Percentiles rank a stretch among this genome's conserved stretches.
Evolutionary conservation across 2,113 vertebrate genomes (phyloP).

Genomic region (Brevimyrus niger): DNA sequence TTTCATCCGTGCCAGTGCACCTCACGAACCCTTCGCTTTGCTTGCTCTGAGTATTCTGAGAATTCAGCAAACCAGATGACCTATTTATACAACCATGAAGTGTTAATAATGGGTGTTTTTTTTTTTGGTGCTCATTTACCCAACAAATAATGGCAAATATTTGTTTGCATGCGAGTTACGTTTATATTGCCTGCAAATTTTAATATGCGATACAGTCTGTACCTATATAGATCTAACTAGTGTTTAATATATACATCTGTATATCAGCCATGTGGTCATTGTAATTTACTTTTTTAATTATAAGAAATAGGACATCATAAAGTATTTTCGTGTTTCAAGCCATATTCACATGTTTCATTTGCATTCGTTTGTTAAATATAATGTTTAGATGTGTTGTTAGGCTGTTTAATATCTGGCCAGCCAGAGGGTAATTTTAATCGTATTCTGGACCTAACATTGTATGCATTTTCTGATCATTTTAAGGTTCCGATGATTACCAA

Average conservation of each 20-base stretch:
- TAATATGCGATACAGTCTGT: neutral
- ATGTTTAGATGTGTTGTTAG: neutral
- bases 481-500: neutral
- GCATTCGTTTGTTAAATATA: neutral
- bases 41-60: neutral
- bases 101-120: neutral
- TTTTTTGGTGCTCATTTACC: neutral
- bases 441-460: neutral
- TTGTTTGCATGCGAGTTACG: neutral
- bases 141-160: neutral
- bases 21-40: neutral
- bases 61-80: neutral
- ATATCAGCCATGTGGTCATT: neutral
- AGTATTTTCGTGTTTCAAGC: neutral
- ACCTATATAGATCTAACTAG: neutral
- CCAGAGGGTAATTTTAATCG: neutral
- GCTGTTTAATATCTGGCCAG: neutral
- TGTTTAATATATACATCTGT: neutral
- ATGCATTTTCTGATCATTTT: neutral
- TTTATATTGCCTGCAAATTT: neutral
- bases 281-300: neutral
- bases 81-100: neutral
- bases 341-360: neutral
- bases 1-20: neutral
- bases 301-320: neutral